A percentile compares a stretch with the other conserved stretches of the same genome.
phyloP scores from a whole-genome alignment of 2,888 invertebrate species.

The Teinopalpus imperialis region DNA sequence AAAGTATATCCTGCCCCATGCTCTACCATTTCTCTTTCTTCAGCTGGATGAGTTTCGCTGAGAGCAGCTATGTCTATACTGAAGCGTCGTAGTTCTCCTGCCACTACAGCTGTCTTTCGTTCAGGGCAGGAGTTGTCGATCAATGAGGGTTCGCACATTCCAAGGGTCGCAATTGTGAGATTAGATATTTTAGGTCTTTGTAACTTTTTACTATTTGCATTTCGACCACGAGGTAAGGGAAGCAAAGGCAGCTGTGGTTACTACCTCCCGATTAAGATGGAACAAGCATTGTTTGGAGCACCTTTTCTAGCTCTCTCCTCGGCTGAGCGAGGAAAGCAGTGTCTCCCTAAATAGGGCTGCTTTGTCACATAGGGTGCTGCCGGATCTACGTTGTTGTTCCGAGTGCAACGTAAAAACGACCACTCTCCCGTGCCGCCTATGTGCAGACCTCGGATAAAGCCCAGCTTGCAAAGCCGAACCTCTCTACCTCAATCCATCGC shows the following conservation, averaged over 20 bases:
- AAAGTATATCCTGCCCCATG: constrained; percentile 23
- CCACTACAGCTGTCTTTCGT: constrained; percentile 28
- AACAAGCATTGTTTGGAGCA: constrained; percentile 32
- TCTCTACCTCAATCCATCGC: constrained; percentile 24
- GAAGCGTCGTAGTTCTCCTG: constrained; percentile 30
- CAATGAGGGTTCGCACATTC: constrained; percentile 32
- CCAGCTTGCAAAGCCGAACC: constrained; percentile 13
- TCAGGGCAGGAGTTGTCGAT: constrained; percentile 31
- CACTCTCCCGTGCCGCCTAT: constrained; percentile 26
- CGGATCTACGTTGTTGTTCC: constrained; percentile 27
- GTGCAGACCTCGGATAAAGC: constrained; percentile 26
- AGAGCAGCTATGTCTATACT: constrained; percentile 31
- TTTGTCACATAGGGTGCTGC: constrained; percentile 30
- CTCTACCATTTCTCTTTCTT: constrained; percentile 25
- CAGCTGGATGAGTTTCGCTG: constrained; percentile 31
- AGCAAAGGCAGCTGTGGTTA: constrained; percentile 28
- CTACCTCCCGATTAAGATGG: constrained; percentile 18
- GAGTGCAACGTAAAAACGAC: constrained; percentile 29
- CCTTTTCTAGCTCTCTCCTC: constrained; percentile 35
- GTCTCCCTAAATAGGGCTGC: constrained; percentile 36
- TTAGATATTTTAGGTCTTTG: background rate
- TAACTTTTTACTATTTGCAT: background rate
- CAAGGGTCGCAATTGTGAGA: constrained; percentile 26
- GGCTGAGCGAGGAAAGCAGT: constrained; percentile 34
- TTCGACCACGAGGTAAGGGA: constrained; percentile 17